Evolutionary conservation across 2,797 vertebrate genomes (phyloP), one percentile per base, ranked within the genome.

Genomic region (Mallotus villosus): DNA sequence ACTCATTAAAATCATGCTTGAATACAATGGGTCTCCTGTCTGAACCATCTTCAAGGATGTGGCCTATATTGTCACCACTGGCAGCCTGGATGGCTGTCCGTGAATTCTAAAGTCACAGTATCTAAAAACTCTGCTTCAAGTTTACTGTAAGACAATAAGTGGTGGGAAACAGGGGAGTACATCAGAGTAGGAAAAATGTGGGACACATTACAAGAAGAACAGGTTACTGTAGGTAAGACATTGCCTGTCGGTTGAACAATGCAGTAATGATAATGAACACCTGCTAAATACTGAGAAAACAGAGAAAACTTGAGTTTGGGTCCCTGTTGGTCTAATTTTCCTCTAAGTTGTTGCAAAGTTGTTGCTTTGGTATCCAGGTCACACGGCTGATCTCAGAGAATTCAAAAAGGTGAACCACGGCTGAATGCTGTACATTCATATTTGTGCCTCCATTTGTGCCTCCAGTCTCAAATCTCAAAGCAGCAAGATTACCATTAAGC

Each of bases 31-130:
- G 32, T 34, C 32, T 34, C 32, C 32, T 8, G 6, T 8, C 32
- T 34, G 8, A 34, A 34, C 5, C 32, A 34, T 6, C 32, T 34
- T 34, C 32, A 34, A 34, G 2, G 32, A 34, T 34, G 32, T 34
- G 8, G 37, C 37, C 8, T 41, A 11, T 41, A 2, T 41, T 41
- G 37, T 12, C 37, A 41, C 11, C 37, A 11, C 37, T 41, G 37
- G 11, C 37, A 41, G 37, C 37, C 8, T 83, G 78, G 79, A 84
- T 64, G 71, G 74, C 71, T 25, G 59, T 60, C 27, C 3, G 75
- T 29, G 27, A 29, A 29, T 29, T 29, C 55, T 72, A 81, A 86
- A 75, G 85, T 76, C 82, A 68, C 72, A 70, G 72, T 85, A 86
- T 34, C 83, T 17, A 5, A 71, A 71, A 86, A 78, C 75, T 29